Evolutionary conservation across 2,113 vertebrate species (phyloP), one percentile per base, ranked within the genome.

Genomic region (Epinephelus lanceolatus): DNA sequence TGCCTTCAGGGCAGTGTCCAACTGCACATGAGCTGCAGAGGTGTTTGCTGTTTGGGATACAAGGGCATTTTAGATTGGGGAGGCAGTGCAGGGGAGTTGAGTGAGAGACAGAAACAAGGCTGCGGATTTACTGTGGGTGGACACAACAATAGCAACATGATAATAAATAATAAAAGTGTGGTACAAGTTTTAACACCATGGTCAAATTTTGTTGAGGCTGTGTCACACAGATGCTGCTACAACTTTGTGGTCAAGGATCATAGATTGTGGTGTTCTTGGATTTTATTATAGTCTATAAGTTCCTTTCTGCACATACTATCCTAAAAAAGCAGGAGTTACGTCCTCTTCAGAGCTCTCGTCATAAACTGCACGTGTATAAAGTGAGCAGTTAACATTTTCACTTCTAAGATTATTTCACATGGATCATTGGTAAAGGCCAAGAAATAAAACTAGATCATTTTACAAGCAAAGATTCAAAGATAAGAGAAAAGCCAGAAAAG

Each of bases 21-120:
- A 40, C 76, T 30, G 59, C 57, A 33, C 53, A 42, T 4, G 55
- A 75, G 80, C 85, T 77, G 65, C 61, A 75, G 72, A 76, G 76
- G 60, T 68, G 83, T 77, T 70, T 56, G 63, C 42, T 55, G 60
- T 66, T 80, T 57, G 23, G n/a, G 55, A 76, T 70, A 65, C 73
- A 78, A 79, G 53, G 71, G 81, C 62, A 56, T 63, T 83, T 87
- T 71, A 76, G 71, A 85, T 82, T 12, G 37, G 40, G 71, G 49
- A 45, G 30, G 52, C 14, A 19, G 59, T 3, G 30, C 17, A 18
- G 45, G 57, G 15, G 62, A 49, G 15, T 5, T 6, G 23, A 69
- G 57, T 15, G 53, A 37, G 69, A 84, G 57, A 51, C 37, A n/a
- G 37, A 49, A 40, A 47, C 17, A 4, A 25, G 65, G 56, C 62